phyloP scores from a whole-genome alignment of 1,140 invertebrate species.

The Ips nitidus region DNA sequence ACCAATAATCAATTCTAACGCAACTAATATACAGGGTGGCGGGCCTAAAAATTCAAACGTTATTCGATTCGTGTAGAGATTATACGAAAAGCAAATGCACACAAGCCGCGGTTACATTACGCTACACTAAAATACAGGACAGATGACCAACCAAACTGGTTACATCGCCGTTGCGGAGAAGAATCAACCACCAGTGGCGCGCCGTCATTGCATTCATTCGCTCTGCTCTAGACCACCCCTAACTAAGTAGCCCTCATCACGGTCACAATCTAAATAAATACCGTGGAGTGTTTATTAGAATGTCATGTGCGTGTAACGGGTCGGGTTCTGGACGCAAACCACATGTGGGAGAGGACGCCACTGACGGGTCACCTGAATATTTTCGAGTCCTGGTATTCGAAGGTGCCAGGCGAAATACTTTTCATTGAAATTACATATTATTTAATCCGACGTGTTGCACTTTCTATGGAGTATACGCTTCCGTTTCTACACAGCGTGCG shows the following conservation, averaged over 20 bases:
- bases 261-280: no score
- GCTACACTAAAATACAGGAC: slow-evolving; percentile 4
- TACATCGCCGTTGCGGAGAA: slow-evolving; percentile 7
- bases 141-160: slow-evolving; percentile 14
- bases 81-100: not conserved
- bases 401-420: slow-evolving; percentile 11
- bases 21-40: no score
- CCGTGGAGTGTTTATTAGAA: no score
- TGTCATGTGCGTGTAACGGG: no score
- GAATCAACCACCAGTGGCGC: not conserved
- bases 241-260: no score
- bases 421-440: slow-evolving; percentile 11
- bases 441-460: slow-evolving; percentile 1
- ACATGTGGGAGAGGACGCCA: not conserved
- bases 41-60: not conserved
- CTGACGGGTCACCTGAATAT: slow-evolving; percentile 12
- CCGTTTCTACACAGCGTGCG: not conserved
- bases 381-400: slow-evolving; percentile 12
- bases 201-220: not conserved
- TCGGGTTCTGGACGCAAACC: no score
- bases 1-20: no score
- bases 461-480: slow-evolving; percentile 1
- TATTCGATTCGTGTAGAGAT: not conserved
- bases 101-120: not conserved
- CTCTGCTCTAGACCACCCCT: no score